Conservation (phyloP, 2,888 invertebrate genomes). For the Pollenia labialis region DNA sequence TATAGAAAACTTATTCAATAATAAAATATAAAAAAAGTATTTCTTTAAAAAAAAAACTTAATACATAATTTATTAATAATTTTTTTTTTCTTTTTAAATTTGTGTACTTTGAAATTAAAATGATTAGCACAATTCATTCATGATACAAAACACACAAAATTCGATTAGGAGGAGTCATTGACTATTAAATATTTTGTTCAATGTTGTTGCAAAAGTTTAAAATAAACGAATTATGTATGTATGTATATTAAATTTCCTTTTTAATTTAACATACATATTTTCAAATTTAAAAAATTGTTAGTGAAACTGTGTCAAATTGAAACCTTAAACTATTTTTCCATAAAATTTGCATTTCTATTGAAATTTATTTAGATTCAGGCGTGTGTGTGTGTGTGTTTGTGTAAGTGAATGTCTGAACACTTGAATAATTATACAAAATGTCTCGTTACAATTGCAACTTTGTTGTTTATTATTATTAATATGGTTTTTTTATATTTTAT, state of each 20-base stretch:
- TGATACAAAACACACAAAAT: neutral
- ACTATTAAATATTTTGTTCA: neutral
- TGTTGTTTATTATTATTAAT: conserved; percentile 4
- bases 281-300: neutral
- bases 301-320: conserved; percentile 24
- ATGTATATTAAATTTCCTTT: neutral
- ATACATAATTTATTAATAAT: conserved; percentile 8
- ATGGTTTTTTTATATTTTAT: neutral
- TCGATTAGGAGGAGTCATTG: neutral
- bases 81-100: neutral
- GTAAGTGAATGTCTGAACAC: neutral
- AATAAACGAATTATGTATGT: neutral
- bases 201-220: neutral
- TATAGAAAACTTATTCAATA: conserved; percentile 22
- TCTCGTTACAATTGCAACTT: conserved; percentile 21
- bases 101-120: conserved; percentile 42
- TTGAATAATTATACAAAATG: conserved; percentile 25
- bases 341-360: conserved; percentile 18
- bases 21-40: neutral
- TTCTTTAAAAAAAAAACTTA: neutral
- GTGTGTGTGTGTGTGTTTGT: neutral
- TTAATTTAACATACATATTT: neutral
- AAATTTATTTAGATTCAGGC: neutral
- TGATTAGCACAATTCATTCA: conserved; percentile 33
- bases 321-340: conserved; percentile 36